phyloP scores from a whole-genome alignment of 2,113 vertebrate species.

The Oncorhynchus nerka region DNA sequence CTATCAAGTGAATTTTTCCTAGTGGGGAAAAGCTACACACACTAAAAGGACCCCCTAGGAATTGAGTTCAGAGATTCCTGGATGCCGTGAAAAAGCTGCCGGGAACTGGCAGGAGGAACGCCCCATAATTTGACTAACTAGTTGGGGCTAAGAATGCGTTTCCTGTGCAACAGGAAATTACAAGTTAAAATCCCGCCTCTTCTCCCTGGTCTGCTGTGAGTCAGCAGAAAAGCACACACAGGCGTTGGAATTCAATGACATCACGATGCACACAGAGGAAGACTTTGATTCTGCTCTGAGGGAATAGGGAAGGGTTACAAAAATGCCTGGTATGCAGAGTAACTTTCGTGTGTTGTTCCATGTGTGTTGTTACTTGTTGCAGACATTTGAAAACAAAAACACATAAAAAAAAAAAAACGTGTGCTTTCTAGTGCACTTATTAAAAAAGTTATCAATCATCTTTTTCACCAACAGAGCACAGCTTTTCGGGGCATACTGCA shows the following conservation, averaged over 20 bases:
- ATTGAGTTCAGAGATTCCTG: slow-evolving; percentile 28
- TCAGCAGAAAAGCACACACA: slow-evolving; percentile 53
- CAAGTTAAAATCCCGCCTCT: slow-evolving; percentile 35
- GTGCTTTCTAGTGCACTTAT: too few relatives aligned
- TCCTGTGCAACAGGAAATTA: slow-evolving; percentile 65
- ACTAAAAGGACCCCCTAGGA: slow-evolving; percentile 9
- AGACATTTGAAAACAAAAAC: too few relatives aligned
- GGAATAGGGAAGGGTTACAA: slow-evolving; percentile 8
- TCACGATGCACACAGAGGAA: slow-evolving; percentile 46
- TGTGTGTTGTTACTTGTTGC: too few relatives aligned
- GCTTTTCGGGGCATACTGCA: too few relatives aligned
- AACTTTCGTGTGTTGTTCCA: too few relatives aligned
- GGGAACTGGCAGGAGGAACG: slow-evolving; percentile 37
- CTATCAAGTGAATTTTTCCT: slow-evolving; percentile 20
- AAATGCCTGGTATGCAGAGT: slow-evolving; percentile 39
- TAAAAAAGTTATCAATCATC: too few relatives aligned
- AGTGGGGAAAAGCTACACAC: neutral
- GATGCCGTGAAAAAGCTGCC: slow-evolving; percentile 24
- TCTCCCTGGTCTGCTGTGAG: slow-evolving; percentile 27
- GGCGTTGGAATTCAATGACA: slow-evolving; percentile 21
- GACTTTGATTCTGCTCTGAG: slow-evolving; percentile 17
- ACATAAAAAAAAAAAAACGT: too few relatives aligned
- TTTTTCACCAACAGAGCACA: too few relatives aligned
- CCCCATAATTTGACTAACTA: slow-evolving; percentile 20
- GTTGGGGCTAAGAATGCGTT: slow-evolving; percentile 42